These are phyloP conservation scores for Orthonychiurus folsomi DNA, from an alignment of 2,888 invertebrate species.

Conservation along the genomic window DNA sequence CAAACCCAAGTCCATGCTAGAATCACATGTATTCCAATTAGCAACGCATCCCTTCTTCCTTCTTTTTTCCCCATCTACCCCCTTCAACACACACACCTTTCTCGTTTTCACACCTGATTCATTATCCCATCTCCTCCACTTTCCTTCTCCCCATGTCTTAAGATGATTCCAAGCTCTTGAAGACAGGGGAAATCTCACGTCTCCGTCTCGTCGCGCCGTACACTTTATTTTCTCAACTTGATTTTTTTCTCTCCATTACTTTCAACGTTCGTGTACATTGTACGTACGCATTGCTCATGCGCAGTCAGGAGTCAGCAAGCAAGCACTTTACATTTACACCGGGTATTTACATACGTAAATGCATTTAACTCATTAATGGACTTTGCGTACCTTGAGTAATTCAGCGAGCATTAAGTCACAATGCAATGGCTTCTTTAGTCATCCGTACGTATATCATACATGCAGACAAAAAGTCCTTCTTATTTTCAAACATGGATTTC, in stretches of 20 bases:
- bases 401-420: not conserved
- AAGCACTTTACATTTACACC: slow-evolving; percentile 3
- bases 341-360: slow-evolving; percentile 3
- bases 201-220: no score
- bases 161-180: no score
- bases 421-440: no score
- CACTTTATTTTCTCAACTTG: no score
- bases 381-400: not conserved
- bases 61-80: slow-evolving; percentile 20
- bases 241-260: no score
- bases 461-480: no score
- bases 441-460: no score
- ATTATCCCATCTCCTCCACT: slow-evolving; percentile 19
- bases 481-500: no score
- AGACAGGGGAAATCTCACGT: no score
- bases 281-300: no score
- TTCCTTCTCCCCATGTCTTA: slow-evolving; percentile 4
- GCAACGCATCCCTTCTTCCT: slow-evolving; percentile 29
- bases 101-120: slow-evolving; percentile 34
- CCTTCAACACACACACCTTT: slow-evolving; percentile 22
- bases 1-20: no score
- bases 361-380: not conserved
- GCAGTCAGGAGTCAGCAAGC: no score
- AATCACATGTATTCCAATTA: slow-evolving; percentile 32
- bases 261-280: not conserved